Conservation (phyloP, 2,888 invertebrate genomes). For the Cheiracanthium punctorium region DNA sequence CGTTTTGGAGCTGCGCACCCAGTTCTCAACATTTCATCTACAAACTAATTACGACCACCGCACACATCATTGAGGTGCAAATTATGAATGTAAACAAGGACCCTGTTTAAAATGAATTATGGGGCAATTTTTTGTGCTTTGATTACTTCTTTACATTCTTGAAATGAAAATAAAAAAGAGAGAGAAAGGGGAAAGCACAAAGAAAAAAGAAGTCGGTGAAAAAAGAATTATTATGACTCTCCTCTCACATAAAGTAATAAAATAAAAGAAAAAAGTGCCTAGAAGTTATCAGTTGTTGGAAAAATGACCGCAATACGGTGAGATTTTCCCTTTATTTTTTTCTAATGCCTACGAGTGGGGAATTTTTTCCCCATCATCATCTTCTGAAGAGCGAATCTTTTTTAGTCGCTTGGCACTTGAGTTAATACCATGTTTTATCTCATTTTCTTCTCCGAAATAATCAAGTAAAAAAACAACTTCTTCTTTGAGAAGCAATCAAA, state of each 20-base stretch:
- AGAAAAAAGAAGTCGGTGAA: conserved; percentile 21
- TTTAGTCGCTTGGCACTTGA: conserved; percentile 67
- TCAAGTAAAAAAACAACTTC: conserved; percentile 57
- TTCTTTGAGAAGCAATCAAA: conserved; percentile 69
- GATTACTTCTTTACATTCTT: conserved; percentile 67
- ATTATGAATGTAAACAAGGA: conserved; percentile 66
- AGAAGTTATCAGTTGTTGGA: conserved; percentile 69
- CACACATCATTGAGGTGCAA: conserved; percentile 53
- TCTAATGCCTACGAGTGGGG: conserved; percentile 65
- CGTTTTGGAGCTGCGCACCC: conserved; percentile 4
- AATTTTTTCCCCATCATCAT: conserved; percentile 68
- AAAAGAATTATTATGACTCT: conserved; percentile 68
- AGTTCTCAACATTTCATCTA: conserved; percentile 42
- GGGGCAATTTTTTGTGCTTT: conserved; percentile 33
- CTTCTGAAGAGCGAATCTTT: conserved; percentile 64
- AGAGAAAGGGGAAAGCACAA: conserved; percentile 24
- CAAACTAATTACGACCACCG: conserved; percentile 44
- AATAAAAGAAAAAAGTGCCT: conserved; percentile 49
- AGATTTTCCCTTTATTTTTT: conserved; percentile 42
- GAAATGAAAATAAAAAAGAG: conserved; percentile 40
- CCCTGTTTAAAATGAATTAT: conserved; percentile 64
- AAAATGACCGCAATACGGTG: conserved; percentile 69
- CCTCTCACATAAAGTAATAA: conserved; percentile 61
- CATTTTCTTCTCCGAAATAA: conserved; percentile 68
- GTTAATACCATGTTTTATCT: conserved; percentile 69